Evolutionary conservation across 2,113 vertebrate genomes (phyloP), one percentile per base, ranked within the genome.

Genomic region (Microcebus ravelobensis): DNA sequence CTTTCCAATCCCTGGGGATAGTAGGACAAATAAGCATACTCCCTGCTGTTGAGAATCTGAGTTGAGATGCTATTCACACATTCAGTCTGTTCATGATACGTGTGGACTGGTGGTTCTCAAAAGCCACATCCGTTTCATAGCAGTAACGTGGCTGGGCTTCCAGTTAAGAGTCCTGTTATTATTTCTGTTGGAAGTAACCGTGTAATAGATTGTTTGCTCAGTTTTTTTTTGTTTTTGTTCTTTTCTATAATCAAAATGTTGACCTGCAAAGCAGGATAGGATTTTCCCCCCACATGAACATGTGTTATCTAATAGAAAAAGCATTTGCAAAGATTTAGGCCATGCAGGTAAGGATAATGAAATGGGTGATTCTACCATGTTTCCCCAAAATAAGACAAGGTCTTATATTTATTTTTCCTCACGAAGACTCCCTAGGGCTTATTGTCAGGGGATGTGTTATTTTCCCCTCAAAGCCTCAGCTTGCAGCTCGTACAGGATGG

Each of bases 191-290:
- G 63, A 96, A 42, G 14, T 89, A 23, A 23, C 55, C 70, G 2
- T 55, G 18, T 90, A 68, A 82, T 48, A 12, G 10, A 31, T 67
- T 39, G 1, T 36, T 93, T 79, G n/a, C 48, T 71, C 89, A 18
- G 45, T 70, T 95, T 84, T 95, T 84, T 74, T 95, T 83, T 63
- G 5, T 65, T 80, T 86, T 93, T 77, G 9, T 84, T 67, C 65
- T 82, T 73, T 92, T 85, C 23, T 91, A 18, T 13, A 8, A 55
- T 68, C 68, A 82, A 57, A 95, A 89, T 71, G 57, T 36, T 88
- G 36, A 70, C 39, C 45, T 90, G 39, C 61, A 94, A 89, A 87
- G 36, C 18, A 79, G 27, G 39, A 1, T 61, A 93, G 77, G 81
- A 77, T 57, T 42, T 92, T 55, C 61, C 77, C 6, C 36, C 70